These are phyloP conservation scores for Phalacrocorax pelagicus DNA, from an alignment of 2,113 vertebrate genomes.

Conservation along the genomic window DNA sequence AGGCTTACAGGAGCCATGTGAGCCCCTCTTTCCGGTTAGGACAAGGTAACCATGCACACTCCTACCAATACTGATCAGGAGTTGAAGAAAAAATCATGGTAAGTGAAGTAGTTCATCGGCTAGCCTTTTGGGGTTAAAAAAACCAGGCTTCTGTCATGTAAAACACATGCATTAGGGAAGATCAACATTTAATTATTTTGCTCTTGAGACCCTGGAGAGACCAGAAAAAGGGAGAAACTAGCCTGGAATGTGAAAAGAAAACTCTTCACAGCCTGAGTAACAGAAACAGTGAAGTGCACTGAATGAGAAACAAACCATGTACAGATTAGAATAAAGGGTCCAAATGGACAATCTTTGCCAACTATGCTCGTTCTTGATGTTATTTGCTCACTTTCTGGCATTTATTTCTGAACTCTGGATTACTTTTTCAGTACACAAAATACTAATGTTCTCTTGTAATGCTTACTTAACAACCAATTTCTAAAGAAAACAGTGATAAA, in stretches of 20 bases:
- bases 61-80: rapidly evolving
- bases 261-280: neutral
- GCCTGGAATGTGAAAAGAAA: neutral
- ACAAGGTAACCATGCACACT: neutral
- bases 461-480: neutral
- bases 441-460: neutral
- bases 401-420: neutral
- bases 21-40: rapidly evolving
- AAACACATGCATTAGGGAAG: neutral
- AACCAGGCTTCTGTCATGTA: neutral
- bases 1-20: neutral
- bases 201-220: neutral
- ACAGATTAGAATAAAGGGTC: neutral
- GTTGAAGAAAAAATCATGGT: neutral
- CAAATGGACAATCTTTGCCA: neutral
- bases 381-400: constrained; percentile 1
- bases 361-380: neutral
- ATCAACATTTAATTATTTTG: neutral
- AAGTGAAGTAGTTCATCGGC: neutral
- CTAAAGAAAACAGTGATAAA: neutral
- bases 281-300: neutral
- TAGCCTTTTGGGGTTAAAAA: neutral
- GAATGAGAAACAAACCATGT: neutral
- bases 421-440: neutral
- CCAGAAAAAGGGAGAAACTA: neutral